Evolutionary conservation across 2,888 invertebrate species (phyloP), one percentile per base, ranked within the genome.

Genomic region (Amiota minor): DNA sequence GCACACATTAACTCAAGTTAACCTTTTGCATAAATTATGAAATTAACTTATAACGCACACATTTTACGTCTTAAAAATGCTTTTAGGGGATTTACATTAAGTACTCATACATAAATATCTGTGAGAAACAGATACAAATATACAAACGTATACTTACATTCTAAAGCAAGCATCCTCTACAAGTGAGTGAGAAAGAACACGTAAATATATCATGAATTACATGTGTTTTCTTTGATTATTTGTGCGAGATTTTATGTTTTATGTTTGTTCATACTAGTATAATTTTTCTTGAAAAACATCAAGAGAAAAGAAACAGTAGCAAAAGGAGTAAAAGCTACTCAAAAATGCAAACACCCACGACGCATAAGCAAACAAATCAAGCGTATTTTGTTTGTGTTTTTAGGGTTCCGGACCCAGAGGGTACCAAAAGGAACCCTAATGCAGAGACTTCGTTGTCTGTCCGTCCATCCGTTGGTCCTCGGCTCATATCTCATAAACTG

Each of bases 1-100:
- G 35, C 35, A 56, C 18, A 56, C 71, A 64, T 76, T 72, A 73
- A 71, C 50, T 67, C 16, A 72, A 59, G 23, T 46, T n/a, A 47
- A 8, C 45, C 62, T 64, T 62, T 70, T 73, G 71, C 67, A 82
- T 82, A 80, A 82, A 75, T 81, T 74, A 84, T 84, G 75, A 80
- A 76, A 72, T 80, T 76, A 74, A 78, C 75, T 76, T 76, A 78
- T 77, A 80, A 77, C 71, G 70, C 76, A 71, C 67, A 65, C 76
- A 76, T 68, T 72, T 76, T 73, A 73, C 72, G 74, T 75, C 77
- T 77, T 77, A 77, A 75, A 68, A 75, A 73, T 70, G 77, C 81
- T 76, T 74, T 81, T 70, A 75, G 75, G 73, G 70, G 72, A 74
- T 75, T 79, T 12, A 65, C 14, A 59, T 62, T 45, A 18, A 9